Base-by-base conservation (phyloP, 1,140 invertebrate genomes). In the Gryon sp. region DNA sequence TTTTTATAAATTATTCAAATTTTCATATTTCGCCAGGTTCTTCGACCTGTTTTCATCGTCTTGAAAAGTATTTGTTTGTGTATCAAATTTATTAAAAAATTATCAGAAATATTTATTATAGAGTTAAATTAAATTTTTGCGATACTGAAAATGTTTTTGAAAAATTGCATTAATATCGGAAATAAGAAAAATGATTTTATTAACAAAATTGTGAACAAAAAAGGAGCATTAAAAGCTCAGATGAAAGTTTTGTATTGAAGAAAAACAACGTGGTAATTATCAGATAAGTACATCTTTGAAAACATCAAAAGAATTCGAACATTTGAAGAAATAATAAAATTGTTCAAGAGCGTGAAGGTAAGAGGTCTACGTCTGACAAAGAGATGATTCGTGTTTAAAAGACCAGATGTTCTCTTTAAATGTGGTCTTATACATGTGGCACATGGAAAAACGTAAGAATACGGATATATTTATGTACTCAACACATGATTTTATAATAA, bases 391-490 rank as follows among this genome's bases (percentile, higher is more conserved):
- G 22, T 7, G 20, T 19, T 55, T 40, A 55, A 55, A 55, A 8
- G 36, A 11, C 52, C 52, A 55, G 52, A 55, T 55, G 52, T 55
- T 55, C 52, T 12, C 8, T 18, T 53, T 24, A 53, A 53, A 15
- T 8, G 20, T 8, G 1, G 3, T 26, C 11, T 12, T 53, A 12
- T 28, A 11, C 16, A 11, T 11, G 14, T 34, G 32, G n/a, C n/a
- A n/a, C n/a, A n/a, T n/a, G n/a, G n/a, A n/a, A n/a, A n/a, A n/a
- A n/a, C n/a, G n/a, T n/a, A n/a, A n/a, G n/a, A n/a, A n/a, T n/a
- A n/a, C n/a, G n/a, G n/a, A n/a, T n/a, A n/a, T n/a, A n/a, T n/a
- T n/a, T n/a, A n/a, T n/a, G n/a, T n/a, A n/a, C n/a, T n/a, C n/a
- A n/a, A n/a, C n/a, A n/a, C n/a, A n/a, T n/a, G n/a, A n/a, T n/a